Evolutionary conservation across 64 coral and sea anemone genomes (phyloP).

Genomic region (Pocillopora verrucosa): DNA sequence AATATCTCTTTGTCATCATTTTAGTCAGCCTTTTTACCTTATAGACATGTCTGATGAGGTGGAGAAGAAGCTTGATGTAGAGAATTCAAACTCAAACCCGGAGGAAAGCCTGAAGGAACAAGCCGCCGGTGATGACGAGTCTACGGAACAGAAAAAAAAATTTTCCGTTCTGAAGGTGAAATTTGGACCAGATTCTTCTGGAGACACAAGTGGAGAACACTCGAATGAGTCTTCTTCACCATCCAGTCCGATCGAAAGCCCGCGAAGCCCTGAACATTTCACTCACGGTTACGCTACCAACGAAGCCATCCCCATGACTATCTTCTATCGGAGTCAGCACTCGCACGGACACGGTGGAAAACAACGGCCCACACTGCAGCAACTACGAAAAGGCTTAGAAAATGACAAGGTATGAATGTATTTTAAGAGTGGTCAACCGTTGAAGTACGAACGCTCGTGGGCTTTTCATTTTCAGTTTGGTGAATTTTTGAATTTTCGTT

Average conservation of each 20-base stretch:
- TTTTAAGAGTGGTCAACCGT: background rate
- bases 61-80: background rate
- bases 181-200: background rate
- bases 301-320: slow-evolving; percentile 90
- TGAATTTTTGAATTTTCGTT: too few species aligned
- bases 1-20: background rate
- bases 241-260: background rate
- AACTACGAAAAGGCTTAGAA: slow-evolving; percentile 83
- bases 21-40: background rate
- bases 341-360: slow-evolving; percentile 48
- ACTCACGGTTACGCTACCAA: slow-evolving; percentile 61
- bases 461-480: background rate
- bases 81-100: background rate
- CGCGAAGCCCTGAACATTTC: background rate
- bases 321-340: slow-evolving; percentile 86
- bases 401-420: slow-evolving; percentile 45
- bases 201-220: background rate
- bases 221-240: background rate
- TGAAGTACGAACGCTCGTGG: background rate
- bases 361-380: slow-evolving; percentile 73
- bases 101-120: background rate
- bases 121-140: background rate
- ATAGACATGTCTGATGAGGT: slow-evolving; percentile 18
- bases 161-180: slow-evolving; percentile 7
- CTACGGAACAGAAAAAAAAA: background rate